Evolutionary conservation across 2,797 vertebrate species (phyloP).

Genomic region (Esox lucius): DNA sequence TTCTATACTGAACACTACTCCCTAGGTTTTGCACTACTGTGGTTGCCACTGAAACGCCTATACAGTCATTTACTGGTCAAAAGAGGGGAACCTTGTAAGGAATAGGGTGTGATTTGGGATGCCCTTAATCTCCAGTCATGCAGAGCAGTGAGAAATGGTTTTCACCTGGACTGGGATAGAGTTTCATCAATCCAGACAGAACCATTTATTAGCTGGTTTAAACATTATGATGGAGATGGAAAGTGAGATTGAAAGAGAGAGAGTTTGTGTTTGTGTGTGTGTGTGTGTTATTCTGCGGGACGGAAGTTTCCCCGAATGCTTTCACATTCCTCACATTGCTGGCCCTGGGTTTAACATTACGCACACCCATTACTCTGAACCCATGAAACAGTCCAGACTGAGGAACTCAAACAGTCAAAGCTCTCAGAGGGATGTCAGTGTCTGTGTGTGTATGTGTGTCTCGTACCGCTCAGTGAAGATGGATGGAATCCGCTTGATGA

Average conservation of each 20-base stretch:
- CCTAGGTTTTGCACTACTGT: too few relatives aligned
- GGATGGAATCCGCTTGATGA: constrained; percentile 24
- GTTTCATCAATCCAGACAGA: constrained; percentile 59
- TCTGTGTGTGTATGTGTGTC: not conserved
- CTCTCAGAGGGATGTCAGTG: constrained; percentile 7
- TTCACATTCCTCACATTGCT: constrained; percentile 50
- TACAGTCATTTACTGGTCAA: too few relatives aligned
- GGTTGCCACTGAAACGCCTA: too few relatives aligned
- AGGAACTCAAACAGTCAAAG: too few relatives aligned
- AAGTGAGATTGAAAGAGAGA: not conserved
- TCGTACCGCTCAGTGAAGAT: constrained; percentile 21
- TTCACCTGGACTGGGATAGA: constrained; percentile 68
- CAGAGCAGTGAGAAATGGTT: constrained; percentile 60
- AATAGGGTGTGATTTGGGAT: too few relatives aligned
- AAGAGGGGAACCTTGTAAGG: too few relatives aligned
- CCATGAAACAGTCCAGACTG: constrained; percentile 50
- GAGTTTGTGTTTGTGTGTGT: not conserved
- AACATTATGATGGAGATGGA: constrained; percentile 48
- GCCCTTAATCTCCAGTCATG: constrained; percentile 21
- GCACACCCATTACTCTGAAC: constrained; percentile 34
- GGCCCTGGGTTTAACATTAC: constrained; percentile 41
- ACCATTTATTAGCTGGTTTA: constrained; percentile 65
- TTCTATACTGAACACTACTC: too few relatives aligned
- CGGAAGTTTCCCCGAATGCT: constrained; percentile 40
- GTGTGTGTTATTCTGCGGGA: constrained; percentile 6